Evolutionary conservation across 92 coral and sea anemone genomes (phyloP), one percentile per base, ranked within the genome.

Genomic region (Heteractis magnifica): DNA sequence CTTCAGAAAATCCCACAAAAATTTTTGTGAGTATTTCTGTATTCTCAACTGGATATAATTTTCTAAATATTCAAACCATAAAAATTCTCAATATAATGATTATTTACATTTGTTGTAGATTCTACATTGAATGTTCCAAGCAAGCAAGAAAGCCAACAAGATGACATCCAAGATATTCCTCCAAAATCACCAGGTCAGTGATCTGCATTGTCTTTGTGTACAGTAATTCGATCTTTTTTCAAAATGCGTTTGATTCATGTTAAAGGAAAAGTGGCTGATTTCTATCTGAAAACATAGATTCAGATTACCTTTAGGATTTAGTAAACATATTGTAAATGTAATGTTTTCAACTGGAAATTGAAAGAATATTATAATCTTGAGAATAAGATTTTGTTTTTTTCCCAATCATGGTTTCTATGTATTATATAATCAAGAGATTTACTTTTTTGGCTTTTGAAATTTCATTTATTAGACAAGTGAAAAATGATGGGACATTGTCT

Each of bases 101-200:
- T 68, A 13, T 68, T 68, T 68, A 68, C 49, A 68, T 82, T 60
- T 10, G 19, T 72, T 75, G 11, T 60, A 82, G 86, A 82, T 82
- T 82, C 86, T 4, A 82, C 86, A 13, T 72, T 82, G 55, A 72
- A 82, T 82, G 72, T 21, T 72, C 86, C 77, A 8, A 75, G 79
- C 16, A 82, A 74, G 72, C 79, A n/a, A 58, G 79, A 72, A 58
- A 82, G 51, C 59, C 86, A 82, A 7, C 79, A 82, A 72, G 79
- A 82, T 75, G 79, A 20, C 51, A 52, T 20, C 49, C 55, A 56
- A 18, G 72, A 72, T 8, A n/a, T 13, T 64, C 75, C 41, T 49
- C 56, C 84, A 2, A 68, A 26, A 68, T 20, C 73, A 7, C 73
- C 73, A 68, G 73, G 73, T 68, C 3, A 20, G 49, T 20, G 12